Base-by-base conservation (phyloP, 1,140 invertebrate genomes). In the Anadara kagoshimensis region DNA sequence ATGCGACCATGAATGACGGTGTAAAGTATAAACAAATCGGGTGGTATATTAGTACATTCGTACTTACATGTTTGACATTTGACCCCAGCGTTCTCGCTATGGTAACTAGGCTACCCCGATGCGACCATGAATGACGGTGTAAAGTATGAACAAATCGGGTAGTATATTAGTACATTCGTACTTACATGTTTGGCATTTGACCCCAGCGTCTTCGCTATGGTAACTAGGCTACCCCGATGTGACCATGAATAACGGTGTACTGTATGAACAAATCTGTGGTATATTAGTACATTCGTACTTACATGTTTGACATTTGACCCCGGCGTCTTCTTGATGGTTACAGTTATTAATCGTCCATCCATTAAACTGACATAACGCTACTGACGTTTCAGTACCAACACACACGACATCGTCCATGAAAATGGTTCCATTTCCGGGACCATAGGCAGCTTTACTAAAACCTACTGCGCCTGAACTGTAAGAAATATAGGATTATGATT, bases 281-380 rank as follows among this genome's bases (percentile, higher is more conserved):
- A 22, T 26, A 24, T 56, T 24, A 12, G 12, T 10, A 24, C 14
- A 22, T 10, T 16, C 7, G 4, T 26, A 53, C 54, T 43, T 45
- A 74, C 63, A 58, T 44, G 58, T 47, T 22, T 56, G 41, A 51
- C 83, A 85, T 3, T 74, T 78, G 24, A 86, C 76, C 26, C 74
- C 76, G 36, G 76, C 82, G 67, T 92, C 94, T 87, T 95, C 93
- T 78, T 92, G 91, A 12, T 91, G 90, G n/a, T 88, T 88, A 81
- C 94, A 95, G 80, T 94, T 92, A 79, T 93, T 93, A 0, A 92
- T 89, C 58, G 93, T 93, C 94, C 94, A 95, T 4, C 93, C 93
- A 41, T 91, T 91, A 80, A 94, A 91, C 76, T 93, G 92, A 81
- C 94, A 95, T 44, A 91, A 85, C 20, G 92, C 89, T 4, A 95